A percentile compares a stretch with the other conserved stretches of the same genome.
Conservation (phyloP, 2,888 invertebrate genomes). For the Leptopilina syphax region DNA sequence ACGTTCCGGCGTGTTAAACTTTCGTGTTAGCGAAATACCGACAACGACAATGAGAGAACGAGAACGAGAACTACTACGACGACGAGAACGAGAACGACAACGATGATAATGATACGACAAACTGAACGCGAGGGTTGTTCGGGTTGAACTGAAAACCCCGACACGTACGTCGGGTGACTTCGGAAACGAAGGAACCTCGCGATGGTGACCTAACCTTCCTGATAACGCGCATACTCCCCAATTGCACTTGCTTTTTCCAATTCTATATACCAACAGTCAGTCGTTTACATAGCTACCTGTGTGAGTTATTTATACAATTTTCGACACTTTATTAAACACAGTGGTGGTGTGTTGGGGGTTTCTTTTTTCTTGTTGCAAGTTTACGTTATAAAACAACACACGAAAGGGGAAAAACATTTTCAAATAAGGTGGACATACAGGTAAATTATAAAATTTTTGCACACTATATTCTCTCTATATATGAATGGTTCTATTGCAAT, state of each 20-base stretch:
- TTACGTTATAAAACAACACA: neutral
- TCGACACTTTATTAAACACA: neutral
- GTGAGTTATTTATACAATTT: neutral
- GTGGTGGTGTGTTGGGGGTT: too few species aligned
- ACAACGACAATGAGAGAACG: too few species aligned
- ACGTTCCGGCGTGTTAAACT: too few species aligned
- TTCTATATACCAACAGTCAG: neutral
- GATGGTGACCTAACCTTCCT: constrained; percentile 8
- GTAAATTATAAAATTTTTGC: neutral
- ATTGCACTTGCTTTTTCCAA: constrained; percentile 17
- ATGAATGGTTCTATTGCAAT: neutral
- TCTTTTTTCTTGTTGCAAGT: neutral
- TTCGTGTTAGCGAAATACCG: too few species aligned
- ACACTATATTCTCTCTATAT: neutral
- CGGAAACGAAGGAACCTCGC: constrained; percentile 9
- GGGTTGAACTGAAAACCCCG: constrained; percentile 47
- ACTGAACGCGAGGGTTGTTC: constrained; percentile 44
- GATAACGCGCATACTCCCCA: constrained; percentile 24
- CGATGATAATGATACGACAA: neutral
- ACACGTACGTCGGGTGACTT: constrained; percentile 16
- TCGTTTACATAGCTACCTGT: constrained; percentile 2
- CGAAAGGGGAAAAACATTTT: neutral
- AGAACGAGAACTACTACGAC: too few species aligned
- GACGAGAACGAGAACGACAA: neutral
- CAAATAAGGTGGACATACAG: neutral